Percentiles rank a stretch among this genome's conserved stretches.
Evolutionary conservation across 2,888 invertebrate genomes (phyloP).

Genomic region (Ochropleura leucogaster): DNA sequence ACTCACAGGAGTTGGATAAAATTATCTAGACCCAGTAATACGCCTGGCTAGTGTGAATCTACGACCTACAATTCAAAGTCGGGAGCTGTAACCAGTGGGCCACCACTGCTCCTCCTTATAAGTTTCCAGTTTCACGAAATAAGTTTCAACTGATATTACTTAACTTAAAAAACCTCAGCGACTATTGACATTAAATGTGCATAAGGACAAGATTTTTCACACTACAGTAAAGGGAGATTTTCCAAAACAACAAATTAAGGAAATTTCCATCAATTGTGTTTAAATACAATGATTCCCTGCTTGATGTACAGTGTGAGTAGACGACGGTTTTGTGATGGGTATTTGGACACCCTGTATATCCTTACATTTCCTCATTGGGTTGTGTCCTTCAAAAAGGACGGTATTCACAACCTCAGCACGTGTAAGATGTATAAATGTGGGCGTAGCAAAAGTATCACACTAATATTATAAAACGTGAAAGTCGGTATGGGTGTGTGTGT

Average conservation of each 20-base stretch:
- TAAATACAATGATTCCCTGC: not conserved
- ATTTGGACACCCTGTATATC: not conserved
- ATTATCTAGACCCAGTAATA: not conserved
- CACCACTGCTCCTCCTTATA: not conserved
- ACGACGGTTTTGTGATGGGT: not conserved
- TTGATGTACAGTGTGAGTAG: not conserved
- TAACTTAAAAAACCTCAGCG: not conserved
- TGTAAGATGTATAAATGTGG: not conserved
- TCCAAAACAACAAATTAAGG: not conserved
- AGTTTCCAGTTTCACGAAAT: too few species aligned
- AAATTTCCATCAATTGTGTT: not conserved
- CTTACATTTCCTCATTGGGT: constrained; percentile 1
- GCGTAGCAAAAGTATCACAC: not conserved
- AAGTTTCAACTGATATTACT: not conserved
- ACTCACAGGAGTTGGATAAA: not conserved
- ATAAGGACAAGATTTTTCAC: not conserved
- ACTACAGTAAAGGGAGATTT: not conserved
- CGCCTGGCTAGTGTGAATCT: not conserved
- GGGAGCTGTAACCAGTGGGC: not conserved
- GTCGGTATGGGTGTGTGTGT: too few species aligned
- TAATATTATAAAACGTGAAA: too few species aligned
- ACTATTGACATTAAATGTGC: not conserved
- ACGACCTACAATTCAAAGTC: not conserved
- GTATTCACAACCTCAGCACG: not conserved
- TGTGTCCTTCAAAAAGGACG: not conserved